These are phyloP conservation scores for Muntiacus muntjak DNA, from an alignment of 2,113 vertebrate species.

Conservation along the genomic window DNA sequence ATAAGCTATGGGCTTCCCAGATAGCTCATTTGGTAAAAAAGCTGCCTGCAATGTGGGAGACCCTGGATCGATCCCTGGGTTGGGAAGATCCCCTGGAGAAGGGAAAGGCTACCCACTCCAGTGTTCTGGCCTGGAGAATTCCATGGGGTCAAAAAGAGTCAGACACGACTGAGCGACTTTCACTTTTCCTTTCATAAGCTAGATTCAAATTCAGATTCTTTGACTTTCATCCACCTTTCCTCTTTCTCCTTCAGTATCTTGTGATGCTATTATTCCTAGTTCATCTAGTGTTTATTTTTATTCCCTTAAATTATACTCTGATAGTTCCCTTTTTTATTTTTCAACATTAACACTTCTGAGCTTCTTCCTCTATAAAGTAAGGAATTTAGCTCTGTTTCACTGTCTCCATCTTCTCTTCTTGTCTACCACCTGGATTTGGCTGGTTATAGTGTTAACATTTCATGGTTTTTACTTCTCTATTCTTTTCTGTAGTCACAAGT, in stretches of 20 bases:
- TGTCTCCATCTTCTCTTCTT: neutral
- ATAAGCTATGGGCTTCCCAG: neutral
- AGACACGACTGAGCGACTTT: no score
- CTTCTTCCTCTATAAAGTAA: neutral
- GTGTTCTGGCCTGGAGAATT: no score
- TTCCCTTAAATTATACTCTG: neutral
- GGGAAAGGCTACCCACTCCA: neutral
- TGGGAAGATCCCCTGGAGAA: neutral
- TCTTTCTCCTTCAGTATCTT: neutral
- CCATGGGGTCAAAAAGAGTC: no score
- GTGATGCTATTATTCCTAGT: neutral
- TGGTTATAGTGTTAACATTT: neutral
- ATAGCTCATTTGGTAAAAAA: neutral
- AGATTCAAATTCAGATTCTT: neutral
- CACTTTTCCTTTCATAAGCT: no score
- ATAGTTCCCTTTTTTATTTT: neutral
- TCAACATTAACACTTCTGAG: neutral
- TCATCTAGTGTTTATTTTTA: neutral
- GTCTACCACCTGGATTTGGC: neutral
- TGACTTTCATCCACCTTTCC: neutral
- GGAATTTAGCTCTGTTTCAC: neutral
- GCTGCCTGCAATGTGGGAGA: rapidly evolving
- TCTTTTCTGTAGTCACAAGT: neutral
- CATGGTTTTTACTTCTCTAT: neutral
- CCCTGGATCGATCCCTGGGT: rapidly evolving